These are phyloP conservation scores for Doris montereyensis DNA, from an alignment of 2,888 invertebrate genomes.

Conservation along the genomic window DNA sequence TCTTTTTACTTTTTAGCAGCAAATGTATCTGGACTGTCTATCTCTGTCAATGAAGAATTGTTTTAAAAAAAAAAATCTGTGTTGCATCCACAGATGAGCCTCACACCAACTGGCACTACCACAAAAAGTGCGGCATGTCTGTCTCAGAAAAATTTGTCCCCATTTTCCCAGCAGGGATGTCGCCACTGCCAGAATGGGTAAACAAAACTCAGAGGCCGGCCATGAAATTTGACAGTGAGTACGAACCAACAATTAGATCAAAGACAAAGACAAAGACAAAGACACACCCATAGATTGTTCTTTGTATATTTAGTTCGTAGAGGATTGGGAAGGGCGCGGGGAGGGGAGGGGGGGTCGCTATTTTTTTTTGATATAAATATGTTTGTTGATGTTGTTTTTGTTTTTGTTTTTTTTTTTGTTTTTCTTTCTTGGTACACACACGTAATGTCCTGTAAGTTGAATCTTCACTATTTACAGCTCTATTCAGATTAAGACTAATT, in stretches of 20 bases:
- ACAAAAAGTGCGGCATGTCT: constrained; percentile 51
- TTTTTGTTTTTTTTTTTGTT: not conserved
- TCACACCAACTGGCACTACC: constrained; percentile 39
- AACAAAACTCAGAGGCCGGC: constrained; percentile 47
- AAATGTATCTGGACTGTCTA: not conserved
- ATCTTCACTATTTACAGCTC: no score
- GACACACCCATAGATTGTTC: no score
- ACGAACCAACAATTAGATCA: no score
- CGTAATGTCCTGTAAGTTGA: no score
- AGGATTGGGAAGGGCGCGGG: no score
- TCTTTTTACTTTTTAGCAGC: not conserved
- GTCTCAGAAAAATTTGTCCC: constrained; percentile 46
- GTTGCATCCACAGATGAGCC: constrained; percentile 23
- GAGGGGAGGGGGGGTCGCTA: not conserved
- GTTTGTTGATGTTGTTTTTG: no score
- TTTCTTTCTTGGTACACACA: no score
- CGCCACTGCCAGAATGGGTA: constrained; percentile 54
- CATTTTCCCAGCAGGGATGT: constrained; percentile 48
- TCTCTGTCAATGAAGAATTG: no score
- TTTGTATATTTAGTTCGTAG: no score
- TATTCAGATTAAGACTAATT: no score
- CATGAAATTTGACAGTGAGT: constrained; percentile 48
- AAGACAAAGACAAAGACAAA: no score
- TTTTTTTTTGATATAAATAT: not conserved
- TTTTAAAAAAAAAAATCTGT: not conserved